Evolutionary conservation across 2,888 invertebrate species (phyloP).

Genomic region (Tubulanus polymorphus): DNA sequence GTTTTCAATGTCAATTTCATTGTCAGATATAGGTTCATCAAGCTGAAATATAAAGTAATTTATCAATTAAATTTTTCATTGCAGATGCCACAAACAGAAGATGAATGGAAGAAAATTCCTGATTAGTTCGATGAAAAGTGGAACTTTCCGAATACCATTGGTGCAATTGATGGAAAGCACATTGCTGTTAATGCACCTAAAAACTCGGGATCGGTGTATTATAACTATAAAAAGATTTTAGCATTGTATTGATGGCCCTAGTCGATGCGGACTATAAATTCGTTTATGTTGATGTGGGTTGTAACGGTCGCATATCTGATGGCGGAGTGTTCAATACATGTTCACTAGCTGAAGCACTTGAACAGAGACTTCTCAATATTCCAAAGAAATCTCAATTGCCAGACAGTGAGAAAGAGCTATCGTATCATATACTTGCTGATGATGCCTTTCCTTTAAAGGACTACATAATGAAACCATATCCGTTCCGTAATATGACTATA

Average conservation of each 20-base stretch:
- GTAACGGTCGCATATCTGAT: slow-evolving; percentile 4
- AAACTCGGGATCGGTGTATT: slow-evolving; percentile 6
- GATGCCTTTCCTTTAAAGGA: slow-evolving; percentile 5
- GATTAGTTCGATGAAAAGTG: not conserved
- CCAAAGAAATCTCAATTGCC: not conserved
- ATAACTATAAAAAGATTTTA: slow-evolving; percentile 16
- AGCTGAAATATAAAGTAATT: not conserved
- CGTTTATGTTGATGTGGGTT: slow-evolving; percentile 8
- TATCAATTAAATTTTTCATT: not conserved
- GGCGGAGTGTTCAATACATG: slow-evolving; percentile 4
- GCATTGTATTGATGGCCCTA: slow-evolving; percentile 12
- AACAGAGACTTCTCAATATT: not conserved
- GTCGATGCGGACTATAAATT: slow-evolving; percentile 19
- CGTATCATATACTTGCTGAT: slow-evolving; percentile 2
- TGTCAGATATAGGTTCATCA: too few relatives aligned
- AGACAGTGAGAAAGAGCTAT: not conserved
- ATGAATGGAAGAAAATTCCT: not conserved
- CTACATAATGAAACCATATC: slow-evolving; percentile 2
- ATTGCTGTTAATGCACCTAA: not conserved
- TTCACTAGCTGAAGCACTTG: slow-evolving; percentile 1
- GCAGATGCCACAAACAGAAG: not conserved
- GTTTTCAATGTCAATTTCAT: too few relatives aligned
- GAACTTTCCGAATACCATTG: not conserved
- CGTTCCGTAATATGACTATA: not conserved
- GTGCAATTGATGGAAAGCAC: slow-evolving; percentile 1